Evolutionary conservation across 2,113 vertebrate genomes (phyloP), one percentile per base, ranked within the genome.

Genomic region (Corvus moneduloides): DNA sequence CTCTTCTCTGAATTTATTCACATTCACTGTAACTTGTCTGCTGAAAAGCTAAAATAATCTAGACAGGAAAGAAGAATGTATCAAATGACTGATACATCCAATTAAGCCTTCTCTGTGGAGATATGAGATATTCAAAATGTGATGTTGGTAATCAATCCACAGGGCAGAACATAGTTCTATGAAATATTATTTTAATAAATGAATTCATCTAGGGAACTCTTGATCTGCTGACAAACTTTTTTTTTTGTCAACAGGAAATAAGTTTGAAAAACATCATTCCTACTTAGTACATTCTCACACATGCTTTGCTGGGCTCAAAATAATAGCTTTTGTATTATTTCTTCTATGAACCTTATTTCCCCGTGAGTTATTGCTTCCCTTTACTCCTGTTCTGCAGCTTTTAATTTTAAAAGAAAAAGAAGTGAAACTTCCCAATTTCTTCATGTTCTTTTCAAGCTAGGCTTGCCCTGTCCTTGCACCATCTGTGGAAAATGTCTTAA

Each of bases 131-230:
- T 77, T 91, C 80, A 85, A 77, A 95, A 76, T 67, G 46, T 83
- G 85, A 90, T 91, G 52, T 27, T 87, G 58, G 75, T 87, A 77
- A 94, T 97, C 89, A 92, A 72, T 86, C 61, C 46, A 79, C 67
- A 73, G 28, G 33, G n/a, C 19, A 88, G 67, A 95, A 91, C 28
- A 66, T 37, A 74, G 67, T 74, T 80, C 61, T 74, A 68, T 92
- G 93, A 97, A 94, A 91, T 95, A 96, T 69, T 92, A 89, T 95
- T 94, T 96, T 76, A 96, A 96, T 95, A 96, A 95, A 92, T 80
- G 2, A 77, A 83, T 95, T 93, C n/a, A 88, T 91, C 90, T 56
- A 63, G 75, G 74, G 82, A 90, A 77, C 6, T 6, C 30, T 62
- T 74, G 46, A 82, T 87, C 8, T 93, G 71, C 69, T 84, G 86